A percentile compares a stretch with the other conserved stretches of the same genome.
phyloP scores from a whole-genome alignment of 1,140 invertebrate genomes.

The Solen grandis region DNA sequence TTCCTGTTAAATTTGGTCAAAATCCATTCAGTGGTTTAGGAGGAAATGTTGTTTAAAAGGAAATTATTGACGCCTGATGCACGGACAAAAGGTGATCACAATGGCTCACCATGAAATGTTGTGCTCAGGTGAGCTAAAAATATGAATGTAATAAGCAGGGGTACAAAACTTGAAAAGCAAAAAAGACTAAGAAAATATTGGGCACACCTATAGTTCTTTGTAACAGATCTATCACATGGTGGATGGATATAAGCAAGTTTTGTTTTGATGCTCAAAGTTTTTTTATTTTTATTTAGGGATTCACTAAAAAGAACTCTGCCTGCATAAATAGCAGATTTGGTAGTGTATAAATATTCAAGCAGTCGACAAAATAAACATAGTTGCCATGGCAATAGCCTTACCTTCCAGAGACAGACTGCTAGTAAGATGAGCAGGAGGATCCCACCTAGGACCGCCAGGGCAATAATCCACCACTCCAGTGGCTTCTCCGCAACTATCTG shows the following conservation, averaged over 20 bases:
- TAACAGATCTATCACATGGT: too few relatives aligned
- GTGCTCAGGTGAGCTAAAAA: too few relatives aligned
- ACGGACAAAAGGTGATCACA: too few relatives aligned
- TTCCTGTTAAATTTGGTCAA: too few relatives aligned
- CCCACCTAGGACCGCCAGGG: constrained; percentile 49
- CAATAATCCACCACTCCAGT: constrained; percentile 54
- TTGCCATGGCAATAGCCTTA: constrained; percentile 8
- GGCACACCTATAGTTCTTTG: too few relatives aligned
- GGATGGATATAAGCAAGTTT: neutral
- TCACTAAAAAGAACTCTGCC: neutral
- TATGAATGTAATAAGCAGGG: too few relatives aligned
- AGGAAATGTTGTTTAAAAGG: too few relatives aligned
- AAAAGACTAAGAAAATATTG: too few relatives aligned
- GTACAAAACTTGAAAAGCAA: too few relatives aligned
- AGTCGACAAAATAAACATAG: neutral
- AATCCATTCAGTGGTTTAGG: too few relatives aligned
- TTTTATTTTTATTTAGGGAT: neutral
- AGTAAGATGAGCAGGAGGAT: constrained; percentile 38
- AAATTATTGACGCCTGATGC: too few relatives aligned
- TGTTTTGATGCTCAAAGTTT: neutral
- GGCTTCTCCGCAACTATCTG: constrained; percentile 23
- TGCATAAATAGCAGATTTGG: neutral
- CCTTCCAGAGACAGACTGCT: constrained; percentile 58
- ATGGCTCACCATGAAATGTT: too few relatives aligned
- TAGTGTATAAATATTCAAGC: neutral